Evolutionary conservation across 2,888 invertebrate genomes (phyloP).

Genomic region (Drosophila anomalata): DNA sequence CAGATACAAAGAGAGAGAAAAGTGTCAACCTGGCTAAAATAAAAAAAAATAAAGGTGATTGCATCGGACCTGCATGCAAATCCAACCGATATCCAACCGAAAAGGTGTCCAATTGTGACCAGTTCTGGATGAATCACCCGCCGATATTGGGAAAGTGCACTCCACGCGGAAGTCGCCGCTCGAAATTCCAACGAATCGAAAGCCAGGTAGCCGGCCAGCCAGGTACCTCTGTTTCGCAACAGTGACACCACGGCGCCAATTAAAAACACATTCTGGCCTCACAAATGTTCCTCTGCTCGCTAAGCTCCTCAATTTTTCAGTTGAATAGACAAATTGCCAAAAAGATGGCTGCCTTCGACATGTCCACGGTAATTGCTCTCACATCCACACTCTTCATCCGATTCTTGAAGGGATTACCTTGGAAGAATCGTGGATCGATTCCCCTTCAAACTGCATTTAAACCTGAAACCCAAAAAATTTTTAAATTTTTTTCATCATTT

Average conservation of each 20-base stretch:
- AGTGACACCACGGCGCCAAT: constrained; percentile 5
- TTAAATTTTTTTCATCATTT: too few species aligned
- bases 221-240: constrained; percentile 18
- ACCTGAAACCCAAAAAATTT: not conserved
- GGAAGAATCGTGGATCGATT: not conserved
- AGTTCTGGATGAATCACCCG: constrained; percentile 46
- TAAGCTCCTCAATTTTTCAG: not conserved
- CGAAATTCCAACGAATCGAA: constrained; percentile 12
- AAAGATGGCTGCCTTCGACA: not conserved
- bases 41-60: constrained; percentile 3
- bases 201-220: not conserved
- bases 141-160: constrained; percentile 28
- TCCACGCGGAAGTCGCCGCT: constrained; percentile 32
- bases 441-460: not conserved
- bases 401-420: not conserved
- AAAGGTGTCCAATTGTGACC: constrained; percentile 45
- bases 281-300: not conserved
- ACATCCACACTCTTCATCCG: not conserved
- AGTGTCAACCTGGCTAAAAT: constrained; percentile 15
- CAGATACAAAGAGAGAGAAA: not conserved
- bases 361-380: not conserved
- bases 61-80: constrained; percentile 3
- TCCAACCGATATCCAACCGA: constrained; percentile 17
- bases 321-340: not conserved
- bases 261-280: not conserved